phyloP scores from a whole-genome alignment of 2,113 vertebrate genomes.

The Tachysurus vachellii region DNA sequence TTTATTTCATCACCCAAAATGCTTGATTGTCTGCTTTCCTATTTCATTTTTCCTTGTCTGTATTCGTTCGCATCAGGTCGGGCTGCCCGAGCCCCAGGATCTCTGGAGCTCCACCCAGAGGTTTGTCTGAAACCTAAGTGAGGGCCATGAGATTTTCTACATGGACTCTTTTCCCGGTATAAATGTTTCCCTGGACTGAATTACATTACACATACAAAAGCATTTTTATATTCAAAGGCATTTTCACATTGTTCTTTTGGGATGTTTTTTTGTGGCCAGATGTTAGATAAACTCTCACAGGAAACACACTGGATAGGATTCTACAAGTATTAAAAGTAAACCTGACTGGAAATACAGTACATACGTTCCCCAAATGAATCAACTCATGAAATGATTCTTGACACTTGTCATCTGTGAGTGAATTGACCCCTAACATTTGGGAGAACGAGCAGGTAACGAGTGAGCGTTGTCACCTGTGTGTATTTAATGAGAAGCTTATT shows the following conservation, averaged over 20 bases:
- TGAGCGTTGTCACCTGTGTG: background rate
- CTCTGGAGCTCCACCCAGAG: background rate
- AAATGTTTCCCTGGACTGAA: slow-evolving; percentile 12
- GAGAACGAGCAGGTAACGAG: background rate
- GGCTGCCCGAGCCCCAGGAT: slow-evolving; percentile 5
- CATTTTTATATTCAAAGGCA: slow-evolving; percentile 6
- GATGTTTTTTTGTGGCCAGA: slow-evolving; percentile 6
- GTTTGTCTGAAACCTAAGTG: slow-evolving; percentile 2
- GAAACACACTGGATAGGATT: background rate
- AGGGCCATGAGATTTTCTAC: slow-evolving; percentile 25
- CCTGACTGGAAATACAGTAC: background rate
- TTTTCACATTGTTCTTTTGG: background rate
- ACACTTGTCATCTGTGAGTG: background rate
- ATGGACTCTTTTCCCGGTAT: background rate
- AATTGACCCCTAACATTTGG: no score
- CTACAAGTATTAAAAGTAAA: slow-evolving; percentile 1
- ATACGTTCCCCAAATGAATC: background rate
- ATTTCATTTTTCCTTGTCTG: slow-evolving; percentile 35
- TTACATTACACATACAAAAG: background rate
- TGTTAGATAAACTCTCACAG: background rate
- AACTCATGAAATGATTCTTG: background rate
- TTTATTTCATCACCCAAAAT: slow-evolving; percentile 59
- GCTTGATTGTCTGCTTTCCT: slow-evolving; percentile 19
- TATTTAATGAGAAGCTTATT: background rate
- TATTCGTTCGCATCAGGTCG: slow-evolving; percentile 28